Evolutionary conservation across 2,888 invertebrate species (phyloP), one percentile per base, ranked within the genome.

Genomic region (Conchocele bisecta): DNA sequence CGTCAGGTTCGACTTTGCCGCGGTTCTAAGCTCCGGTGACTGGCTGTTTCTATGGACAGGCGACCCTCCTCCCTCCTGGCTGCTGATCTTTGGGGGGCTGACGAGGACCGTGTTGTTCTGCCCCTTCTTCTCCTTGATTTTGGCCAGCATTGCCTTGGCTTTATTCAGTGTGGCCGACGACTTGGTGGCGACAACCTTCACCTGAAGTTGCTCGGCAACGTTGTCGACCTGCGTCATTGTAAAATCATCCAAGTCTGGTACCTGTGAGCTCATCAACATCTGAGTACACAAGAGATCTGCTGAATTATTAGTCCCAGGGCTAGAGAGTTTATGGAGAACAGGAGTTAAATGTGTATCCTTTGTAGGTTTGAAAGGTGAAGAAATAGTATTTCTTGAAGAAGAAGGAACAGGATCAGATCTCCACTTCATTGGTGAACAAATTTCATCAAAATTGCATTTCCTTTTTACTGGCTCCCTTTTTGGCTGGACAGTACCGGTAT

Each of bases 101-200:
- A n/a, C n/a, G n/a, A 29, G 28, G 26, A 9, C 17, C 4, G 5
- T 24, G 28, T 48, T 26, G 48, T 48, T 24, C 48, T 48, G 4
- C 13, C 26, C 31, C 22, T 57, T 72, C 56, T 72, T 80, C 0
- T 64, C 70, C 46, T 54, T 72, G 5, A 81, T 39, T 44, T 73
- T 77, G 17, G 68, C 77, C 17, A 80, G 29, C 15, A 80, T 35
- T 7, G 59, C 63, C 50, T 63, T 70, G 2, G 75, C 77, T 35
- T 65, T 71, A n/a, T 24, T 60, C 24, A 53, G 41, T 11, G 41
- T 42, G 1, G 22, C 33, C 11, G 50, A 29, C 11, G 54, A 39
- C 22, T n/a, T 51, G 17, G 41, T 31, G 22, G 28, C 51, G 35
- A 26, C 33, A 5, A 37, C 60, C 31, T 75, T 75, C 11, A 28